A percentile compares a stretch with the other conserved stretches of the same genome.
These are phyloP conservation scores for Colaptes auratus DNA, from an alignment of 2,113 vertebrate species.

Conservation along the genomic window DNA sequence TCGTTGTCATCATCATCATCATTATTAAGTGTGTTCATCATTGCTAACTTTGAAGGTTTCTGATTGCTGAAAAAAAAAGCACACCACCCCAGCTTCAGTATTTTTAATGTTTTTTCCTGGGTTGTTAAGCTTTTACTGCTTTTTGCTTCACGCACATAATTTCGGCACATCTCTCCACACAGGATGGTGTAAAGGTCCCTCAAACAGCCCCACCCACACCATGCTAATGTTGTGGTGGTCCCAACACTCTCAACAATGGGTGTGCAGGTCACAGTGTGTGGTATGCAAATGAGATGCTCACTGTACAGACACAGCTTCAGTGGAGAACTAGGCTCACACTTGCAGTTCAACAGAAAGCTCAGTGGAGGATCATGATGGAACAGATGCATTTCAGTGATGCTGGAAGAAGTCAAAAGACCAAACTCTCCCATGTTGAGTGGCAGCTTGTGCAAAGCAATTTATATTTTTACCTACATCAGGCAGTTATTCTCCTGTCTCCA, in stretches of 20 bases:
- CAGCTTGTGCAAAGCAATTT: neutral
- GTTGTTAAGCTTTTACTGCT: neutral
- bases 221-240: rapidly evolving
- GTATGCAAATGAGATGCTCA: neutral
- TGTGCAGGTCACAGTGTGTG: rapidly evolving
- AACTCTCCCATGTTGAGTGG: neutral
- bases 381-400: rapidly evolving
- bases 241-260: neutral
- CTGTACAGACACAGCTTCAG: neutral
- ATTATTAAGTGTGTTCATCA: neutral
- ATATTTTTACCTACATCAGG: neutral
- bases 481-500: neutral
- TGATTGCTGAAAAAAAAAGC: rapidly evolving
- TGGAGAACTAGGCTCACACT: neutral
- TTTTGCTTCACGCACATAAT: neutral
- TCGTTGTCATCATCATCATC: neutral
- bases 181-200: neutral
- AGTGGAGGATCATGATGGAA: neutral
- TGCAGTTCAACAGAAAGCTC: neutral
- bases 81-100: neutral
- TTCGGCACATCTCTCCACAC: neutral
- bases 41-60: neutral
- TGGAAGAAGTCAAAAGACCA: neutral
- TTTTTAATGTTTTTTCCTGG: neutral
- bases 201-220: neutral